Conservation (phyloP, 53 echinoderm and acorn worm species). For the Arbacia lixula region DNA sequence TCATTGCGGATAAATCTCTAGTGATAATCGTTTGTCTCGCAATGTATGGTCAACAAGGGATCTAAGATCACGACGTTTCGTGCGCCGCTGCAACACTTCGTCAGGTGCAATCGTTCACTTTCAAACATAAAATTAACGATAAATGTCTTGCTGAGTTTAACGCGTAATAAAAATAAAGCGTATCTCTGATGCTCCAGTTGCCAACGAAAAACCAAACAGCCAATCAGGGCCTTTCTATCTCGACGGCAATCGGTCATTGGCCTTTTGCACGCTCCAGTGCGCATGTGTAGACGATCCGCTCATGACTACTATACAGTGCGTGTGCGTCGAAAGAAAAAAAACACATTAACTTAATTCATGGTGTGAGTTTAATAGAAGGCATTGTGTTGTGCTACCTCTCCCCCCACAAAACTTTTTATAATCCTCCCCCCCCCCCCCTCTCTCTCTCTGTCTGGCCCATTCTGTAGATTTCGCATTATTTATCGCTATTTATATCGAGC, state of each 20-base stretch:
- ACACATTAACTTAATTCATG: not conserved
- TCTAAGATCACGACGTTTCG: too few relatives aligned
- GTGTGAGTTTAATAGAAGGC: not conserved
- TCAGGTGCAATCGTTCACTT: too few relatives aligned
- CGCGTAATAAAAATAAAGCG: too few relatives aligned
- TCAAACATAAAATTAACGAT: too few relatives aligned
- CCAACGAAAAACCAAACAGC: too few relatives aligned
- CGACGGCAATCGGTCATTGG: constrained; percentile 29
- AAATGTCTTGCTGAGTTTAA: too few relatives aligned
- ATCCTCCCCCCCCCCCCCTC: not conserved
- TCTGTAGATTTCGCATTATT: not conserved
- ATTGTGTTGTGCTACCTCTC: not conserved
- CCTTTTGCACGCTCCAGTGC: constrained; percentile 14
- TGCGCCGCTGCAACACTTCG: too few relatives aligned
- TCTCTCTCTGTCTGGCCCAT: not conserved
- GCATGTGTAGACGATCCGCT: not conserved
- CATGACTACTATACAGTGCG: not conserved
- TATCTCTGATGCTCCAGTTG: too few relatives aligned
- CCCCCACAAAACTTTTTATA: too few relatives aligned
- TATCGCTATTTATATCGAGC: constrained; percentile 7
- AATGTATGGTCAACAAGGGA: too few relatives aligned
- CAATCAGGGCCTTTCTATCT: not conserved
- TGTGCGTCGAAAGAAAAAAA: not conserved
- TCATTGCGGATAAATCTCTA: too few relatives aligned
- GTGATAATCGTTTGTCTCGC: too few relatives aligned